Base-by-base conservation (phyloP, 35 echinoderm and acorn worm species). In the Nesometra sesokonis region DNA sequence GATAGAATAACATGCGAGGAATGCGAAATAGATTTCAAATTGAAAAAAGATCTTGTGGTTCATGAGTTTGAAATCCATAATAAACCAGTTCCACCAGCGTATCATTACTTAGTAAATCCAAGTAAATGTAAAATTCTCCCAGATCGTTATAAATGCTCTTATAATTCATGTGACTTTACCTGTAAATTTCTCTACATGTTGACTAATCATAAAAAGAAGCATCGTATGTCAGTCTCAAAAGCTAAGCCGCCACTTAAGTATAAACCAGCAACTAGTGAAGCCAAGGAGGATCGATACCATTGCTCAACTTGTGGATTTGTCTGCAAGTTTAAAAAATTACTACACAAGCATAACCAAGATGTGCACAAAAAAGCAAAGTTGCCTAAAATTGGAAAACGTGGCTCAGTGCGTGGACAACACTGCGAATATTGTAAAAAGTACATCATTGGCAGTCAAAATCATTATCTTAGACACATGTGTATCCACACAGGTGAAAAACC, bases 131-230 rank as follows among this genome's bases (percentile, higher is more conserved):
- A 80, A 13, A 37, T 83, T 37, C 81, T 38, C 9, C 29, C 81
- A 8, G 81, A 83, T 30, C 33, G 81, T 37, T 83, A 83, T 23
- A 34, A 37, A 39, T 83, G 81, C 35, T 67, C 52, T 9, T 67
- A 67, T 27, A 34, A 37, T 37, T 35, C 34, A 3, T 83, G 81
- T 30, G 81, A 83, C 0, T 83, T 83, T 29, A 38, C 81, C 17
- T 83, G 81, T 83, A 83, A 83, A 38, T 83, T 83, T 39, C 34
- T 67, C 52, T 67, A 67, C 52, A 67, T 67, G 21, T 67, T 67
- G 21, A 27, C 9, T 9, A 67, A 67, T 67, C 52, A 67, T 19
- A 67, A 67, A 67, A 27, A 11, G 23, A 67, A 83, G 23, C 37
- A 83, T 37, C 32, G 81, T 19, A 13, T 38, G 35, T 23, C 17